Conservation (phyloP, 2,888 invertebrate genomes). For the Lamellibrachia satsuma region DNA sequence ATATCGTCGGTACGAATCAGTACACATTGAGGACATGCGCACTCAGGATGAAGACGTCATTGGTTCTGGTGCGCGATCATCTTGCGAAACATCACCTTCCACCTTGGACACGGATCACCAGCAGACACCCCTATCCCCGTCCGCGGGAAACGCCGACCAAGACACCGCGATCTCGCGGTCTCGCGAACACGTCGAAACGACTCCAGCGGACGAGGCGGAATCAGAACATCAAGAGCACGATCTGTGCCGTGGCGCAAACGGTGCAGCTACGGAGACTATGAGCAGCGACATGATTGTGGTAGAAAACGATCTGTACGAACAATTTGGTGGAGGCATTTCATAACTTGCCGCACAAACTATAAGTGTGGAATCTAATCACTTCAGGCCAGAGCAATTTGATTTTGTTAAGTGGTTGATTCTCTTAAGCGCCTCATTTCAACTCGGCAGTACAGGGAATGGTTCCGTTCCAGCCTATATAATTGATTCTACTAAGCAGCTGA, state of each 20-base stretch:
- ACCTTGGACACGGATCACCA: not conserved
- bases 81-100: not conserved
- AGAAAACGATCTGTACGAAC: not conserved
- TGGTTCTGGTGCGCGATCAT: not conserved
- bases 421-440: too few species aligned
- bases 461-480: too few species aligned
- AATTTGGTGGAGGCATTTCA: not conserved
- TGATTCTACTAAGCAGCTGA: too few species aligned
- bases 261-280: not conserved
- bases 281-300: not conserved
- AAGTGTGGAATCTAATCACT: too few species aligned
- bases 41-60: not conserved
- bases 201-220: not conserved
- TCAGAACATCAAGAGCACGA: not conserved
- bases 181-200: not conserved
- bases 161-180: not conserved
- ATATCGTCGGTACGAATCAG: not conserved
- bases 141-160: not conserved
- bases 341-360: not conserved
- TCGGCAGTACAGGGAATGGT: too few species aligned
- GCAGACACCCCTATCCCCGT: not conserved
- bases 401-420: too few species aligned
- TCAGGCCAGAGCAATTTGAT: too few species aligned
- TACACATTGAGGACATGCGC: not conserved
- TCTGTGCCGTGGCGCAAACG: not conserved